Percentiles rank a stretch among this genome's conserved stretches.
phyloP scores from a whole-genome alignment of 2,797 vertebrate genomes.

The Momotus momota region DNA sequence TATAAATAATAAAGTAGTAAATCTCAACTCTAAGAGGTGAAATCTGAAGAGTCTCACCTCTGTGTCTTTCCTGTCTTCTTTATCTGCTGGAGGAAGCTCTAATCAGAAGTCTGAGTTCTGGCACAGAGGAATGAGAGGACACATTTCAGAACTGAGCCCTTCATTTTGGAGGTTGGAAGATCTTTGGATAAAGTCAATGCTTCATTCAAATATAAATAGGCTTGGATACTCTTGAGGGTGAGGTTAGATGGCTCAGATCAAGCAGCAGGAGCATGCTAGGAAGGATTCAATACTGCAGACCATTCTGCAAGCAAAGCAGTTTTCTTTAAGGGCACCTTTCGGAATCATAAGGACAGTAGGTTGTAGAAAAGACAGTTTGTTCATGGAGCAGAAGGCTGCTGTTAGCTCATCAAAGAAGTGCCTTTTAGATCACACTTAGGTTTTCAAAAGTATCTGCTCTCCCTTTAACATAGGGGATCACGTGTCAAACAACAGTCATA shows the following conservation, averaged over 20 bases:
- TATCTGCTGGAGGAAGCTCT: slow-evolving; percentile 58
- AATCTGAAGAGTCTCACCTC: slow-evolving; percentile 38
- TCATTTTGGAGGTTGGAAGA: not conserved
- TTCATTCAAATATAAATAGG: not conserved
- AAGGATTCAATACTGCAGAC: not conserved
- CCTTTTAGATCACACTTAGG: not conserved
- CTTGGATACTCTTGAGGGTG: not conserved
- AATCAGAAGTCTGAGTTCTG: slow-evolving; percentile 57
- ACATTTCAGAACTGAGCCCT: slow-evolving; percentile 46
- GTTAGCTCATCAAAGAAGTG: not conserved
- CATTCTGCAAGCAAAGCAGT: not conserved
- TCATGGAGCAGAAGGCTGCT: not conserved
- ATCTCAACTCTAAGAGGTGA: not conserved
- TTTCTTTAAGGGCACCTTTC: not conserved
- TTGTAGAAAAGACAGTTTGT: not conserved
- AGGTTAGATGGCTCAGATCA: not conserved
- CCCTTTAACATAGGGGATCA: not conserved
- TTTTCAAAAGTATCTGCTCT: not conserved
- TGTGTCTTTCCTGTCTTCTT: slow-evolving; percentile 63
- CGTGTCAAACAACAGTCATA: not conserved
- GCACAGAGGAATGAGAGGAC: slow-evolving; percentile 38
- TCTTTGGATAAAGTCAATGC: not conserved
- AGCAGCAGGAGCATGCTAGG: not conserved
- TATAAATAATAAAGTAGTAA: slow-evolving; percentile 35
- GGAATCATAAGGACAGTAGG: not conserved